Conservation (phyloP, 2,113 vertebrate species). For the Pyxicephalus adspersus region DNA sequence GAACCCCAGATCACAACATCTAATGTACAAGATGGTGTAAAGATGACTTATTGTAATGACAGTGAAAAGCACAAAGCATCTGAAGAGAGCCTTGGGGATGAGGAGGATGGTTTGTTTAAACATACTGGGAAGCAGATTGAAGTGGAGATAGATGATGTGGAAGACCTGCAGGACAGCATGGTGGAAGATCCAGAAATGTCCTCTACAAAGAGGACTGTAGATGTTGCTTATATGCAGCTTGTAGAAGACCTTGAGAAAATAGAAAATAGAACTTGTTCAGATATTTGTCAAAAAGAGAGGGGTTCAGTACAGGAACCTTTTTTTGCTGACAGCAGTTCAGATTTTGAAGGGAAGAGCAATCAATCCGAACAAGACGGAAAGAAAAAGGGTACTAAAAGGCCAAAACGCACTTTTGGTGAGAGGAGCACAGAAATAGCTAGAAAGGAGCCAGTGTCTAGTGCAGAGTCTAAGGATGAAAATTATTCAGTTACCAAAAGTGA, state of each 20-base stretch:
- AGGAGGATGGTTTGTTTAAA: too few relatives aligned
- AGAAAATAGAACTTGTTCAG: background rate
- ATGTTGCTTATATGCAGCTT: background rate
- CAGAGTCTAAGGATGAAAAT: conserved; percentile 68
- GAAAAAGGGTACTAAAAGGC: background rate
- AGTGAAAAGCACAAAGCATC: background rate
- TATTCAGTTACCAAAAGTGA: conserved; percentile 59
- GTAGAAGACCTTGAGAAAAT: background rate
- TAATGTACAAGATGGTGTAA: background rate
- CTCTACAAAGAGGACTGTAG: background rate
- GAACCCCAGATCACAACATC: background rate
- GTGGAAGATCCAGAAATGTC: background rate
- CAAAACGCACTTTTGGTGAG: conserved; percentile 57
- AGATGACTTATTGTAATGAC: background rate
- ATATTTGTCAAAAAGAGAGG: background rate
- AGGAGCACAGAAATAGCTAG: conserved; percentile 1
- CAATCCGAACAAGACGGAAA: background rate
- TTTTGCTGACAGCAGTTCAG: background rate
- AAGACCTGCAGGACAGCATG: background rate
- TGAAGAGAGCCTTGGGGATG: conserved; percentile 45
- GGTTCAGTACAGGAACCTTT: background rate
- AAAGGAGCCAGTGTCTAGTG: conserved; percentile 43
- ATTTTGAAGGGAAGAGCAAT: background rate
- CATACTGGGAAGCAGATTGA: conserved; percentile 68
- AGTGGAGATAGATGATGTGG: conserved; percentile 36